phyloP scores from a whole-genome alignment of 2,113 vertebrate species.

The Choloepus hoffmanni region DNA sequence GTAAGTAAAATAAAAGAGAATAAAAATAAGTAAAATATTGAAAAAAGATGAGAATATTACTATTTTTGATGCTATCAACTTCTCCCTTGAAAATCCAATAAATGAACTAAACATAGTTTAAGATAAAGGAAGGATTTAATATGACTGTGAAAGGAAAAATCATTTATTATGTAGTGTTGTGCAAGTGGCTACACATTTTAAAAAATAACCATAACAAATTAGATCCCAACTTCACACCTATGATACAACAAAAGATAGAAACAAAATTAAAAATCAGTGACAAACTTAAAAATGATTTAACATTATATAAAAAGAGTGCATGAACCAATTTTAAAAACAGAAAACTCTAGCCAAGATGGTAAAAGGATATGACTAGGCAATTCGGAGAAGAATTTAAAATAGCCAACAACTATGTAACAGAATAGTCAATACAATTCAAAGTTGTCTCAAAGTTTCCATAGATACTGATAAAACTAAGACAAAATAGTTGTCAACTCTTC shows the following conservation, averaged over 20 bases:
- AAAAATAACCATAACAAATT: not conserved
- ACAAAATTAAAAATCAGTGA: not conserved
- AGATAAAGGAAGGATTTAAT: not conserved
- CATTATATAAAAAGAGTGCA: not conserved
- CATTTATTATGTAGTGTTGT: not conserved
- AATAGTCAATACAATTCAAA: not conserved
- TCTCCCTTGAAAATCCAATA: not conserved
- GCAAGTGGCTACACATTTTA: not conserved
- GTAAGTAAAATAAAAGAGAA: not conserved
- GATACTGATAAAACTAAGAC: not conserved
- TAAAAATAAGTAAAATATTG: not conserved
- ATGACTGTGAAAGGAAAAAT: not conserved
- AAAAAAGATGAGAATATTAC: not conserved
- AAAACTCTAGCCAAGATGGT: not conserved
- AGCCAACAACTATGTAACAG: not conserved
- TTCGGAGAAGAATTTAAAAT: not conserved
- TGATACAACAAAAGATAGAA: not conserved
- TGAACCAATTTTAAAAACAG: not conserved
- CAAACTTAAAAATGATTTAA: not conserved
- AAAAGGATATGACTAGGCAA: not conserved
- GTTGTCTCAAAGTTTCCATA: not conserved
- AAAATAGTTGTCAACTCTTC: not conserved
- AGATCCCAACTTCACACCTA: not conserved
- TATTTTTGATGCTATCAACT: not conserved
- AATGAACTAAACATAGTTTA: not conserved